Percentiles rank a stretch among this genome's conserved stretches.
phyloP scores from a whole-genome alignment of 2,888 invertebrate species.

The Cerceris ruficornis region DNA sequence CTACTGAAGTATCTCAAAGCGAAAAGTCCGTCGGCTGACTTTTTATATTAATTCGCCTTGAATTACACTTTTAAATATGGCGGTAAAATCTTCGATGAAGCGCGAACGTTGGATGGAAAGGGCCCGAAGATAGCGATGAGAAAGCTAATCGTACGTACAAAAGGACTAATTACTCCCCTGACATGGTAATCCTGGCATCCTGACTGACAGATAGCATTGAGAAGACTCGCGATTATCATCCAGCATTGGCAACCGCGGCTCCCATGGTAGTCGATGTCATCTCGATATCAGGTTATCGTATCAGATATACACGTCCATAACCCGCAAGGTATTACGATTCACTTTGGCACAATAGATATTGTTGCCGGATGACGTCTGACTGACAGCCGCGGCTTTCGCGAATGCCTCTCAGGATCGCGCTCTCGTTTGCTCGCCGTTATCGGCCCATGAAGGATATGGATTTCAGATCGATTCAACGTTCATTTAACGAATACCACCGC shows the following conservation, averaged over 20 bases:
- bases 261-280: constrained; percentile 71
- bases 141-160: constrained; percentile 38
- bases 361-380: constrained; percentile 72
- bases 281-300: constrained; percentile 71
- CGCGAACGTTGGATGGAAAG: constrained; percentile 6
- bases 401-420: constrained; percentile 50
- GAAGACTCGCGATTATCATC: constrained; percentile 62
- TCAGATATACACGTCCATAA: constrained; percentile 70
- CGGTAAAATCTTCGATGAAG: not conserved
- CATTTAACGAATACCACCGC: constrained; percentile 19
- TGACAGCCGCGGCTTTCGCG: constrained; percentile 68
- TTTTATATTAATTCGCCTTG: too few species aligned
- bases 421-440: constrained; percentile 53
- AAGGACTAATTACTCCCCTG: constrained; percentile 48
- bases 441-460: constrained; percentile 60
- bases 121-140: constrained; percentile 11
- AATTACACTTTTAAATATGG: too few species aligned
- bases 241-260: constrained; percentile 57
- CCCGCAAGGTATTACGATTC: constrained; percentile 70
- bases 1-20: too few species aligned
- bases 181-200: constrained; percentile 38
- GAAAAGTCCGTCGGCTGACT: too few species aligned
- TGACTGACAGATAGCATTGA: constrained; percentile 56
- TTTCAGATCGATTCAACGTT: constrained; percentile 53
- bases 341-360: constrained; percentile 72